Percentiles rank a stretch among this genome's conserved stretches.
phyloP scores from a whole-genome alignment of 2,888 invertebrate genomes.

The Panzeria rudis region DNA sequence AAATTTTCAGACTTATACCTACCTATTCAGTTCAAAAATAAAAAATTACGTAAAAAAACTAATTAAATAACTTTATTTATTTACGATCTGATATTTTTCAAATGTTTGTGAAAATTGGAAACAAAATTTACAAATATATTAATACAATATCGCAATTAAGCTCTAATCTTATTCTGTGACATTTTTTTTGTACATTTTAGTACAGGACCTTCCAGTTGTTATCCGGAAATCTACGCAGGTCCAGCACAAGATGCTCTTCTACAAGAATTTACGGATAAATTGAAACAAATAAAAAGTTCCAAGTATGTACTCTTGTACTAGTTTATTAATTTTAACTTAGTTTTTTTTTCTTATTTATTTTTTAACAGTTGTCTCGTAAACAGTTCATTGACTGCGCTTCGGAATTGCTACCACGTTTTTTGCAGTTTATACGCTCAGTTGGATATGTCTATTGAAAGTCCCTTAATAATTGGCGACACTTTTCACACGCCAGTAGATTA shows the following conservation, averaged over 20 bases:
- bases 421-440: constrained; percentile 75
- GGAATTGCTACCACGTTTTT: constrained; percentile 74
- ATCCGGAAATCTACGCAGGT: constrained; percentile 78
- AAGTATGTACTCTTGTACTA: constrained; percentile 74
- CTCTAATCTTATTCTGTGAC: too few relatives aligned
- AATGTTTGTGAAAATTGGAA: too few relatives aligned
- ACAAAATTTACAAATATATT: too few relatives aligned
- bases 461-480: constrained; percentile 78
- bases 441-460: constrained; percentile 75
- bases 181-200: constrained; percentile 69
- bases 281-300: constrained; percentile 75
- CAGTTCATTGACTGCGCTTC: constrained; percentile 70
- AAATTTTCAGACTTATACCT: too few relatives aligned
- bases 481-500: constrained; percentile 76
- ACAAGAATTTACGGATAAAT: constrained; percentile 78
- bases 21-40: too few relatives aligned
- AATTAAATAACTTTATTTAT: too few relatives aligned
- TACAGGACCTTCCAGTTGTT: constrained; percentile 75
- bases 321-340: background rate
- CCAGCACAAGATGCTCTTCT: constrained; percentile 79
- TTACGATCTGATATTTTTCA: too few relatives aligned
- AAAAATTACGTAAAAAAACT: too few relatives aligned
- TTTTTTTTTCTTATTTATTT: background rate
- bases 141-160: too few relatives aligned
- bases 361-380: constrained; percentile 72